phyloP scores from a whole-genome alignment of 2,113 vertebrate genomes.

The Montifringilla adamsi region DNA sequence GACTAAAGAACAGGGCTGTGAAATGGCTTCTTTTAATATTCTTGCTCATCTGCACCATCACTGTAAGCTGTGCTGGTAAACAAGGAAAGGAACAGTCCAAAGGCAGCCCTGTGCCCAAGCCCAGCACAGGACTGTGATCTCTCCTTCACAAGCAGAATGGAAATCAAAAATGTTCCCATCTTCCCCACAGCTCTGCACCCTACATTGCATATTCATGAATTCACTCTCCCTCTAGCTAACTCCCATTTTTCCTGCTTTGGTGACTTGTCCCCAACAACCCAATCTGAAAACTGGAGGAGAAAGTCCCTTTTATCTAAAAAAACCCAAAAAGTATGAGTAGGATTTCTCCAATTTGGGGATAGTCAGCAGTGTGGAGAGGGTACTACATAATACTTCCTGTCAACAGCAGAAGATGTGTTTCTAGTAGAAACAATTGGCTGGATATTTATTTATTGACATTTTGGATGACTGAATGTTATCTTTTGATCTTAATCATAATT shows the following conservation, averaged over 20 bases:
- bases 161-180: neutral
- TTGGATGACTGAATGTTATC: neutral
- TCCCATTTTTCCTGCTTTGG: neutral
- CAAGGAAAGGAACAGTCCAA: neutral
- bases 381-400: neutral
- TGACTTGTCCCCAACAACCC: neutral
- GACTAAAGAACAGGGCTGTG: neutral
- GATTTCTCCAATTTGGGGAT: neutral
- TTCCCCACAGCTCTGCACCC: neutral
- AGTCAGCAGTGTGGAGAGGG: neutral
- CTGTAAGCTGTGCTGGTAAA: neutral
- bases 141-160: neutral
- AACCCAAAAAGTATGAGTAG: accelerated
- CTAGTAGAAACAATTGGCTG: neutral
- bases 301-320: neutral
- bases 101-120: neutral
- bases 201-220: neutral
- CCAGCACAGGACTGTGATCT: neutral
- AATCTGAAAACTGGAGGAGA: neutral
- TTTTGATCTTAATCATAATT: neutral
- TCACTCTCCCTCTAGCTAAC: neutral
- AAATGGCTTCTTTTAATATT: neutral
- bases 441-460: neutral
- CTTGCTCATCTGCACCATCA: neutral
- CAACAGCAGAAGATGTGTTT: neutral